Base-by-base conservation (phyloP, 2,888 invertebrate genomes). In the Buathra laborator region DNA sequence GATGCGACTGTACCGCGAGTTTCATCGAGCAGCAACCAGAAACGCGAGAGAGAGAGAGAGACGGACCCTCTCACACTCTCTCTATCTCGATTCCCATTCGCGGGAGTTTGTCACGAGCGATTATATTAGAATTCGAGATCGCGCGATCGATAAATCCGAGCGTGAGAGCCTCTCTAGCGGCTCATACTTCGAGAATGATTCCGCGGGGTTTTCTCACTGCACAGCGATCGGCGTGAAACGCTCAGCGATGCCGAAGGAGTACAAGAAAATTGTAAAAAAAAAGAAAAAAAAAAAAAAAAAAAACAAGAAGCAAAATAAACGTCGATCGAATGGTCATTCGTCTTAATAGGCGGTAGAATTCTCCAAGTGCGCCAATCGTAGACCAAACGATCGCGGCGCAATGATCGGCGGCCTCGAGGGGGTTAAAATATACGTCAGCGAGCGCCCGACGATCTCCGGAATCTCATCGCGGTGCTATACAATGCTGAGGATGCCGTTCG, bases 111-210 rank as follows among this genome's bases (percentile, higher is more conserved):
- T 85, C 85, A 85, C 85, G 85, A 85, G 81, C 85, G 85, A 85
- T 85, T 85, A 85, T 85, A 85, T 85, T 85, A 85, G 85, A 85
- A 85, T 85, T 85, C 81, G 78, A 85, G 85, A 85, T 85, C 78
- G 85, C 85, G 81, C 70, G 85, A 79, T 70, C 85, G 85, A 85
- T 85, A 85, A 85, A 85, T 85, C 85, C 53, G 75, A 85, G 81
- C 85, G 85, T 85, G 85, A 85, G 85, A 85, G 56, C 59, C 51
- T 43, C 71, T 51, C 64, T 24, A 24, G 37, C 77, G 44, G 29
- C 75, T 71, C 70, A 70, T 81, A 82, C 78, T 71, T 74, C 53
- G 68, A 56, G 78, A 66, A 81, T 79, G 85, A 85, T 75, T 82
- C 85, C 72, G 32, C 29, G n/a, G 14, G 32, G n/a, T 64, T 62